These are phyloP conservation scores for Urocitellus parryii DNA, from an alignment of 2,113 vertebrate genomes.

Conservation along the genomic window DNA sequence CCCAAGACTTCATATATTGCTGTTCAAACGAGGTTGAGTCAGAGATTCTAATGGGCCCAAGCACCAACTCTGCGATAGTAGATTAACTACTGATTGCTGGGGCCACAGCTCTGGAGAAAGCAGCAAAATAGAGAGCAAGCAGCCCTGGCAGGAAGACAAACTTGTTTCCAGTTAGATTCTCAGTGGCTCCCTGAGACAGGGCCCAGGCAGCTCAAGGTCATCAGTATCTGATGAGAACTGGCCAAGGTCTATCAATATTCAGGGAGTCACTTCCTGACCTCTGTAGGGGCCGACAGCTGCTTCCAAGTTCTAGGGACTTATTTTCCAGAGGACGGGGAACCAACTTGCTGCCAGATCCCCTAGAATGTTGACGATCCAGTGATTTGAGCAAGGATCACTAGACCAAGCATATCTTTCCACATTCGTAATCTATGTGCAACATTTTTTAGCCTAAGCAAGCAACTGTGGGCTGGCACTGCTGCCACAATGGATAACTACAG, in stretches of 20 bases:
- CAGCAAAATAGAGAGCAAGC: not conserved
- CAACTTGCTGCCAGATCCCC: not conserved
- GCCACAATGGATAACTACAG: not conserved
- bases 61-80: not conserved
- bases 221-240: not conserved
- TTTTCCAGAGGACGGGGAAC: not conserved
- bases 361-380: not conserved
- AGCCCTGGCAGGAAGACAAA: constrained; percentile 15
- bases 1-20: not conserved
- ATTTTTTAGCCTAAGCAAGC: not conserved
- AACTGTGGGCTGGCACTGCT: not conserved
- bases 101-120: not conserved
- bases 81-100: not conserved
- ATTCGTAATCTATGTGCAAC: not conserved
- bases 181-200: not conserved
- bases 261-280: not conserved
- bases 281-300: not conserved
- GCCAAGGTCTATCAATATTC: not conserved
- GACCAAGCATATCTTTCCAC: not conserved
- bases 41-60: not conserved
- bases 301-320: not conserved
- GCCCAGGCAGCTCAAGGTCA: not conserved
- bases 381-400: not conserved
- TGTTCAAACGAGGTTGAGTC: not conserved
- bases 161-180: not conserved